Conservation (phyloP, 2,113 vertebrate species). For the Meles meles region DNA sequence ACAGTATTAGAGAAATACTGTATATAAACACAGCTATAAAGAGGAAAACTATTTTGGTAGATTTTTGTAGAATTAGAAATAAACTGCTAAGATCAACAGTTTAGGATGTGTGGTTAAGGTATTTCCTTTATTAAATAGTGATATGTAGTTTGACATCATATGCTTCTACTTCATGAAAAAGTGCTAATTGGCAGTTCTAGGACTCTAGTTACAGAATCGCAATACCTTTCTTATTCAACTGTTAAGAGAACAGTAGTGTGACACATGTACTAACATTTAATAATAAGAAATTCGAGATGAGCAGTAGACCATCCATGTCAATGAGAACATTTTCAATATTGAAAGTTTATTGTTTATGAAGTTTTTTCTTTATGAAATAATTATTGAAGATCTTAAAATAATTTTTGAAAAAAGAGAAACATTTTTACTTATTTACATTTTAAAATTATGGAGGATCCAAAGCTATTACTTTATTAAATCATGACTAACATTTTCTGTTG, state of each 20-base stretch:
- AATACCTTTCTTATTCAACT: not conserved
- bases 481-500: not conserved
- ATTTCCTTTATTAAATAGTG: slow-evolving; percentile 3
- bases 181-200: not conserved
- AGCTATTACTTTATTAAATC: slow-evolving; percentile 17
- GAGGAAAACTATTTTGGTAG: not conserved
- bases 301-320: not conserved
- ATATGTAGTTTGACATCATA: not conserved
- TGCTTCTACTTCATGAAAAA: not conserved
- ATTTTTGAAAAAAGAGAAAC: not conserved
- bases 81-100: not conserved
- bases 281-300: not conserved
- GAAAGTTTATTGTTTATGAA: not conserved
- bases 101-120: not conserved
- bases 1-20: not conserved
- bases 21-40: not conserved
- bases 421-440: not conserved
- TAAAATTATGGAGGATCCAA: not conserved
- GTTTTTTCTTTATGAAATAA: not conserved
- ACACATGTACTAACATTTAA: not conserved
- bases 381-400: slow-evolving; percentile 25
- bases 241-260: not conserved
- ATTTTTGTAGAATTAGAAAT: slow-evolving; percentile 13
- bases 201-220: not conserved
- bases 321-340: not conserved